Base-by-base conservation (phyloP, 2,888 invertebrate species). In the Seira sanloemensis region DNA sequence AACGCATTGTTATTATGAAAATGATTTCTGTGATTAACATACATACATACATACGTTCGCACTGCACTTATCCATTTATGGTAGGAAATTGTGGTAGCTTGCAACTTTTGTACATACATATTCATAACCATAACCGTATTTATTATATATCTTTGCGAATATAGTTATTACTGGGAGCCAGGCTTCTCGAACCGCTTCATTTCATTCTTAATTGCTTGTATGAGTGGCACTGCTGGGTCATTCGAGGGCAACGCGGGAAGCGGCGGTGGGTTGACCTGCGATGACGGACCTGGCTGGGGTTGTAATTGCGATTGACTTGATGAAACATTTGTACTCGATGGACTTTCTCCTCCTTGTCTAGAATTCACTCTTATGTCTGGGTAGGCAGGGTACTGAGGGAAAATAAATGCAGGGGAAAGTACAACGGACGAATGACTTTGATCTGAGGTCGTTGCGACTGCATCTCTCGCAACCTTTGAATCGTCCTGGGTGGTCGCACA, bases 131-230 rank as follows among this genome's bases (percentile, higher is more conserved):
- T n/a, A n/a, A n/a, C n/a, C n/a, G n/a, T n/a, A n/a, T n/a, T n/a
- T n/a, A n/a, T n/a, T n/a, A n/a, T n/a, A n/a, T n/a, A n/a, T n/a
- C n/a, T n/a, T n/a, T n/a, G n/a, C n/a, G 37, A 9, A 37, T 37
- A 62, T 62, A 62, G n/a, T 21, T n/a, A 21, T 9, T 62, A 62
- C n/a, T 62, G 21, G 2, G 62, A 62, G 21, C 62, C 62, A 21
- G 62, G 21, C 78, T 87, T 88, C 65, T 88, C 89, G 78, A 89
- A 89, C 69, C 88, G 66, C 71, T 90, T 90, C 76, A 91, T 90
- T 89, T 97, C 97, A 85, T 94, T 94, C 91, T 96, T 96, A 90
- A 97, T 97, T 86, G 96, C 96, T 66, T 95, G 94, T 89, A 97
- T 96, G 25, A 97, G 93, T 0, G 96, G 96, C 16, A 96, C 93